phyloP scores from a whole-genome alignment of 2,797 vertebrate species.

The Microhierax caerulescens region DNA sequence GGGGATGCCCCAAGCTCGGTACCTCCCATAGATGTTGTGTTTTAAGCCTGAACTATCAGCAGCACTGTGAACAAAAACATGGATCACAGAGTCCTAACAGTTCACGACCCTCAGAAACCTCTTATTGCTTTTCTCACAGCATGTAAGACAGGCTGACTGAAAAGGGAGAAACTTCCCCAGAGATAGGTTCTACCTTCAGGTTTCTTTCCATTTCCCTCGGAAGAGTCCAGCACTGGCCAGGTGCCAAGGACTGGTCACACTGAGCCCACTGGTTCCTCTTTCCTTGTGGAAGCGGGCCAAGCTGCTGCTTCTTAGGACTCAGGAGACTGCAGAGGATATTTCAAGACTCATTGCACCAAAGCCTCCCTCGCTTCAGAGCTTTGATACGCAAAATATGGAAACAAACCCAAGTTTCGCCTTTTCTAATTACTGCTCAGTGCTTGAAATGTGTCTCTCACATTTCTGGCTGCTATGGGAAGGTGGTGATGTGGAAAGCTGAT shows the following conservation, averaged over 20 bases:
- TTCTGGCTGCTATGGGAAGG: slow-evolving; percentile 58
- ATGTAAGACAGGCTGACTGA: not conserved
- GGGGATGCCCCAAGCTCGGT: not conserved
- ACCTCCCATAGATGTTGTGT: not conserved
- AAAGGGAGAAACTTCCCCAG: not conserved
- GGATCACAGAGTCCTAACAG: not conserved
- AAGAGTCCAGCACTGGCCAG: not conserved
- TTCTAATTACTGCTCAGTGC: slow-evolving; percentile 63
- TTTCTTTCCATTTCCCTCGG: not conserved
- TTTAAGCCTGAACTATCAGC: not conserved
- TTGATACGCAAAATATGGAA: slow-evolving; percentile 34
- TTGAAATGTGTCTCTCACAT: slow-evolving; percentile 58
- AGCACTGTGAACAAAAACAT: not conserved
- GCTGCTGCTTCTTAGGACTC: slow-evolving; percentile 4
- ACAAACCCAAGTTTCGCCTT: slow-evolving; percentile 34
- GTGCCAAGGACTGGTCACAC: not conserved
- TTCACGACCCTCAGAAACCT: not conserved
- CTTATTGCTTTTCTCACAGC: not conserved
- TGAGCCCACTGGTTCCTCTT: not conserved
- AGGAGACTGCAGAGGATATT: slow-evolving; percentile 7
- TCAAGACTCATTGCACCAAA: slow-evolving; percentile 41
- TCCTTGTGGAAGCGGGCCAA: not conserved
- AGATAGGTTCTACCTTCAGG: not conserved
- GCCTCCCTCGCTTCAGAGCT: slow-evolving; percentile 30
- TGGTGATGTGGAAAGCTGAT: slow-evolving; percentile 66